These are phyloP conservation scores for Morpho achilles DNA, from an alignment of 2,888 invertebrate genomes.

Conservation along the genomic window DNA sequence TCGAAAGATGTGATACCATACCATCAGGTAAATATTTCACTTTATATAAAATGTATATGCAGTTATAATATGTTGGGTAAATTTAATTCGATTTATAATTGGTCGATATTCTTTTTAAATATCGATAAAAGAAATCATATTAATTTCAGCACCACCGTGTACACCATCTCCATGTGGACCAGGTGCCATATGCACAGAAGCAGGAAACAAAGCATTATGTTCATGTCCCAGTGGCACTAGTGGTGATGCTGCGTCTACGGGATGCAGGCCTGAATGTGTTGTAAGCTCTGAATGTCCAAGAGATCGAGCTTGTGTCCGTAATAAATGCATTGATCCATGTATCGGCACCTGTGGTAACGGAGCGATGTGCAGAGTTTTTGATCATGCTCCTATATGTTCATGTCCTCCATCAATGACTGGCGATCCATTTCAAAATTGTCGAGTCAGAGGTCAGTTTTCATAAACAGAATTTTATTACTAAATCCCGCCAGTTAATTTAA, in stretches of 20 bases:
- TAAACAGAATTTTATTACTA: neutral
- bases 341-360: slow-evolving; percentile 88
- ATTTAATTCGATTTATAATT: neutral
- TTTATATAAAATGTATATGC: neutral
- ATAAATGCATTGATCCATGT: slow-evolving; percentile 91
- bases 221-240: slow-evolving; percentile 87
- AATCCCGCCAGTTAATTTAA: neutral
- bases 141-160: slow-evolving; percentile 78
- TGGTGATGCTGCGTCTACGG: slow-evolving; percentile 86
- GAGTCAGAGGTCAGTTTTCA: slow-evolving; percentile 42
- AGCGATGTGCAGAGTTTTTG: slow-evolving; percentile 83
- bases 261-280: slow-evolving; percentile 91
- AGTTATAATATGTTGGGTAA: neutral
- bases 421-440: slow-evolving; percentile 89
- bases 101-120: neutral
- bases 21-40: slow-evolving; percentile 44
- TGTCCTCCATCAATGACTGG: slow-evolving; percentile 86
- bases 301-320: slow-evolving; percentile 86
- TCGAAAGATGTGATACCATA: slow-evolving; percentile 78
- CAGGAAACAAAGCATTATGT: slow-evolving; percentile 82
- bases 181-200: slow-evolving; percentile 83
- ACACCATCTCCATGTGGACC: slow-evolving; percentile 88
- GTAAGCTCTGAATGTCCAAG: slow-evolving; percentile 89
- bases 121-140: neutral
- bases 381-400: slow-evolving; percentile 84